Evolutionary conservation across 2,888 invertebrate species (phyloP).

Genomic region (Oegoconia quadripuncta): DNA sequence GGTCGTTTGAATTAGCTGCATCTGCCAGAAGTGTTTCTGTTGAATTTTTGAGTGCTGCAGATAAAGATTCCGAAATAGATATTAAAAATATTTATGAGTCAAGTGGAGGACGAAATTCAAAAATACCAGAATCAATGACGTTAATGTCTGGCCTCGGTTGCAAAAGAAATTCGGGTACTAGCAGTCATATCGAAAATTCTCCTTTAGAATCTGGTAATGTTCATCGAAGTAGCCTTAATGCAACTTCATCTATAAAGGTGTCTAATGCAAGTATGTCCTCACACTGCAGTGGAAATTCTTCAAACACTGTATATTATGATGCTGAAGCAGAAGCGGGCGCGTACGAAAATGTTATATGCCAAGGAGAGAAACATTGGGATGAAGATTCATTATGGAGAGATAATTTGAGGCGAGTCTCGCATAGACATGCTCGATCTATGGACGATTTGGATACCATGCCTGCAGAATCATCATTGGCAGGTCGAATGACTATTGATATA

Average conservation of each 20-base stretch:
- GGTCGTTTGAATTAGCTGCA: conserved; percentile 73
- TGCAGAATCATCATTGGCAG: conserved; percentile 33
- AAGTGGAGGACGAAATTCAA: conserved; percentile 79
- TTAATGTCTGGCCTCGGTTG: conserved; percentile 68
- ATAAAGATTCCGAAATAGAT: conserved; percentile 83
- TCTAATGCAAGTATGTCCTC: conserved; percentile 73
- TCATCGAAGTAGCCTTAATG: conserved; percentile 31
- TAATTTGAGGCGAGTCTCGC: conserved; percentile 86
- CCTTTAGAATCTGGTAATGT: conserved; percentile 42
- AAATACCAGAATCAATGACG: conserved; percentile 75
- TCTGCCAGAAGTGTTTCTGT: conserved; percentile 82
- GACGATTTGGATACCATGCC: conserved; percentile 85
- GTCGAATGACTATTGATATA: conserved; percentile 44
- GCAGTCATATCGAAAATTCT: conserved; percentile 40
- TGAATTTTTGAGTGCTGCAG: conserved; percentile 82
- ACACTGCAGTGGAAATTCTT: conserved; percentile 69
- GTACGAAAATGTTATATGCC: conserved; percentile 69
- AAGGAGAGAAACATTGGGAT: conserved; percentile 89
- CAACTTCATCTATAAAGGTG: conserved; percentile 47
- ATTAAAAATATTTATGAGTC: conserved; percentile 86
- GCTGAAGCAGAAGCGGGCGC: conserved; percentile 65
- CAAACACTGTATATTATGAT: conserved; percentile 70
- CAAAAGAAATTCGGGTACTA: conserved; percentile 56
- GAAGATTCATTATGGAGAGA: conserved; percentile 91
- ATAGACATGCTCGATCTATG: conserved; percentile 89